Conservation (phyloP, 2,113 vertebrate species). For the Gymnarchus niloticus region DNA sequence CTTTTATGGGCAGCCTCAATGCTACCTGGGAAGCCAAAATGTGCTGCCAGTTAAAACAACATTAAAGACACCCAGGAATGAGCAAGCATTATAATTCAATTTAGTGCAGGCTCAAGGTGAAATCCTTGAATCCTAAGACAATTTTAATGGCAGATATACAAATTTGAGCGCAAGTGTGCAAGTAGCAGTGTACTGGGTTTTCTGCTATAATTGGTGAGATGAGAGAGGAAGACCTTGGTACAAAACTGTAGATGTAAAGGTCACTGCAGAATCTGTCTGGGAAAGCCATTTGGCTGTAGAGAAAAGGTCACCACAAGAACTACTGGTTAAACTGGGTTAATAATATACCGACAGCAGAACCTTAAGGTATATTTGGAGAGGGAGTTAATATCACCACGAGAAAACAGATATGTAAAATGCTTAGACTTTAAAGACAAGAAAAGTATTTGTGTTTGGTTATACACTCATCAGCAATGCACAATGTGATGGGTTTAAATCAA, state of each 20-base stretch:
- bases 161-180: background rate
- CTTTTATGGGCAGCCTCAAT: background rate
- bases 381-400: background rate
- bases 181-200: background rate
- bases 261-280: background rate
- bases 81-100: background rate
- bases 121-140: constrained; percentile 8
- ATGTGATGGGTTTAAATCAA: background rate
- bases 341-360: background rate
- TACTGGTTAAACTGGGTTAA: background rate
- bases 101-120: background rate
- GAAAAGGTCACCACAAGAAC: background rate
- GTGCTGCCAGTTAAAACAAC: background rate
- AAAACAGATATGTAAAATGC: background rate
- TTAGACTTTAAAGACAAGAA: background rate
- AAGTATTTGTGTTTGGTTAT: background rate
- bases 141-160: background rate
- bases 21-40: background rate
- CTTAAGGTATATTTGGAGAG: background rate
- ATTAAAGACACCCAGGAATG: background rate
- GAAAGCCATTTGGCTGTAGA: background rate
- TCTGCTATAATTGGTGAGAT: background rate
- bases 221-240: background rate
- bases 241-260: background rate
- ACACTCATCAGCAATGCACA: background rate